Evolutionary conservation across 2,888 invertebrate genomes (phyloP), one percentile per base, ranked within the genome.

Genomic region (Perizoma affinitatum): DNA sequence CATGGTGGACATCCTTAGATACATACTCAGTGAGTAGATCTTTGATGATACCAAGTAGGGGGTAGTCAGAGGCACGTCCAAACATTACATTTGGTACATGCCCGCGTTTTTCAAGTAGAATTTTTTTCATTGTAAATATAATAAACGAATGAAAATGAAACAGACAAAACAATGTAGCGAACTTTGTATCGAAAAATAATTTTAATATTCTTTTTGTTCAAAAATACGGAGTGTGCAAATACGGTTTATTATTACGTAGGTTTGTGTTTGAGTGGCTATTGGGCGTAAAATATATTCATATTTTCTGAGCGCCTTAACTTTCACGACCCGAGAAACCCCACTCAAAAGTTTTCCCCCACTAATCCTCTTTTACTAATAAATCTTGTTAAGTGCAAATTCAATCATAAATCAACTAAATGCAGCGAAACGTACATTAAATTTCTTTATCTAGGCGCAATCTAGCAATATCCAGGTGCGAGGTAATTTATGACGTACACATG

Each of bases 361-460:
- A 54, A 58, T 51, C 62, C 54, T 54, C 62, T 54, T 54, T 54
- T 36, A 34, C 56, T 49, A 45, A 55, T 66, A 63, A 63, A 63
- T 66, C 66, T 54, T 46, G 44, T 46, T 58, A 50, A 58, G 54
- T 58, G 57, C 54, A 66, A 66, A 62, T 58, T 63, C 69, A 63
- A 70, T 70, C 77, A 78, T 86, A 86, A 85, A 86, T 87, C 83
- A 83, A 68, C 61, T 67, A 64, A 69, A 70, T 73, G 71, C 75
- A 75, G 69, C 73, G 72, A 71, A 70, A 72, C 74, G 78, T 79
- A 82, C 82, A 86, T 84, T 83, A 84, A 83, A 83, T 85, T 84
- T 86, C 85, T 87, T 86, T 87, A 86, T 87, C 84, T 84, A 83
- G 78, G 76, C 76, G 70, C 83, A 79, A 87, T 86, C 87, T 84